A percentile compares a stretch with the other conserved stretches of the same genome.
Conservation (phyloP, 2,113 vertebrate species). For the Gobio gobio region DNA sequence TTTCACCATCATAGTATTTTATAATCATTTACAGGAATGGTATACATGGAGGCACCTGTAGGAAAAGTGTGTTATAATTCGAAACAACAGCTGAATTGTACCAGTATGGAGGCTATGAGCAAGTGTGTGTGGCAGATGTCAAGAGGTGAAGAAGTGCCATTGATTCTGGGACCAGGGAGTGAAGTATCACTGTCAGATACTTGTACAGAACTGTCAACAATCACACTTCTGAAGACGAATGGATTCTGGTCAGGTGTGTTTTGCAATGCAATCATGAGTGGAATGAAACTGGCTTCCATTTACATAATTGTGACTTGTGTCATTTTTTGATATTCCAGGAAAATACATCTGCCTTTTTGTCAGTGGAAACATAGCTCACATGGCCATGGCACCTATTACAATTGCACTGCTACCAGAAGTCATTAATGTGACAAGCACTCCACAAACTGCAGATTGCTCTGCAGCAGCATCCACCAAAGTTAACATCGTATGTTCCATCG, state of each 20-base stretch:
- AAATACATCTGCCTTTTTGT: constrained; percentile 68
- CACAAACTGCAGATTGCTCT: constrained; percentile 61
- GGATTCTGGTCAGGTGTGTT: constrained; percentile 65
- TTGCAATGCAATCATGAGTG: background rate
- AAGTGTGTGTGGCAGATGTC: constrained; percentile 44
- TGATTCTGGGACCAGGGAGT: constrained; percentile 44
- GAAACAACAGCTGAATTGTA: constrained; percentile 40
- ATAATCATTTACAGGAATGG: constrained; percentile 63
- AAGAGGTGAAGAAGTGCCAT: background rate
- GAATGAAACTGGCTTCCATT: background rate
- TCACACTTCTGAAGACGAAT: constrained; percentile 54
- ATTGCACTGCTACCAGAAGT: constrained; percentile 68
- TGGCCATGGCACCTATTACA: constrained; percentile 21
- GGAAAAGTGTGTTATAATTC: constrained; percentile 44
- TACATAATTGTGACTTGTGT: background rate
- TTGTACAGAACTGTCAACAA: constrained; percentile 28
- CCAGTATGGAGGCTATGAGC: rapidly evolving
- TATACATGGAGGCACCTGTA: constrained; percentile 37
- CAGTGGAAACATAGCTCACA: constrained; percentile 56
- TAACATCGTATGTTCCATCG: constrained; percentile 34
- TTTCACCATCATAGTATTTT: background rate
- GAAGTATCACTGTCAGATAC: constrained; percentile 19
- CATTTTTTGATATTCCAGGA: constrained; percentile 57
- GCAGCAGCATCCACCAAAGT: rapidly evolving
- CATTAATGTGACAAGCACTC: constrained; percentile 43